Conservation (phyloP, 2,888 invertebrate species). For the Lasioglossum calceatum region DNA sequence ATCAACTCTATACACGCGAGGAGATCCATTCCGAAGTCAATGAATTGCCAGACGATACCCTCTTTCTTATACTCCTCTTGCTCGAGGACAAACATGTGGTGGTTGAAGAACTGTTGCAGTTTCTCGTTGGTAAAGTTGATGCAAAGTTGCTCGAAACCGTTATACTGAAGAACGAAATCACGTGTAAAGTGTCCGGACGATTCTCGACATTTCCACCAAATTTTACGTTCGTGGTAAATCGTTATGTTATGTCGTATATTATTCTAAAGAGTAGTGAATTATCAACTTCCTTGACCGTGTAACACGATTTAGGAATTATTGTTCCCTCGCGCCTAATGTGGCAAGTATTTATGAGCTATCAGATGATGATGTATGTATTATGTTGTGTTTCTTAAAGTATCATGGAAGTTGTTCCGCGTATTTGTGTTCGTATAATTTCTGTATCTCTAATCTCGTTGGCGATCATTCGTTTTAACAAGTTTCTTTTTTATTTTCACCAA, state of each 20-base stretch:
- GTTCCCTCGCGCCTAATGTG: background rate
- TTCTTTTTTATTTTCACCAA: background rate
- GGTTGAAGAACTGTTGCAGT: slow-evolving; percentile 99
- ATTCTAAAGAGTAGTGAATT: background rate
- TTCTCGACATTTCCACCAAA: background rate
- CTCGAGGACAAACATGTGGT: slow-evolving; percentile 99
- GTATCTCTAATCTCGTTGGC: slow-evolving; percentile 36
- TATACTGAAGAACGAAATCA: slow-evolving; percentile 88
- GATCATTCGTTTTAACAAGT: slow-evolving; percentile 3
- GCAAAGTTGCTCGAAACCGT: slow-evolving; percentile 99
- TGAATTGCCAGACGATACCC: slow-evolving; percentile 99
- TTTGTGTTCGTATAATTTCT: slow-evolving; percentile 4
- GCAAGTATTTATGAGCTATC: background rate
- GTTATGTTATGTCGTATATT: background rate
- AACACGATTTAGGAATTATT: background rate
- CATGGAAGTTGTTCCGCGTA: background rate
- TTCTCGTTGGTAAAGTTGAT: slow-evolving; percentile 99
- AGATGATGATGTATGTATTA: background rate
- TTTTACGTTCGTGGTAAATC: background rate
- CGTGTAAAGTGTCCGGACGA: background rate
- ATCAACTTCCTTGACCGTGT: background rate
- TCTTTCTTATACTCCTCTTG: slow-evolving; percentile 99
- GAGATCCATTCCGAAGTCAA: slow-evolving; percentile 99
- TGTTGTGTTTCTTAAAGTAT: slow-evolving; percentile 18
- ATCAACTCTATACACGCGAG: slow-evolving; percentile 99